phyloP scores from a whole-genome alignment of 2,113 vertebrate species.

The Apus apus region DNA sequence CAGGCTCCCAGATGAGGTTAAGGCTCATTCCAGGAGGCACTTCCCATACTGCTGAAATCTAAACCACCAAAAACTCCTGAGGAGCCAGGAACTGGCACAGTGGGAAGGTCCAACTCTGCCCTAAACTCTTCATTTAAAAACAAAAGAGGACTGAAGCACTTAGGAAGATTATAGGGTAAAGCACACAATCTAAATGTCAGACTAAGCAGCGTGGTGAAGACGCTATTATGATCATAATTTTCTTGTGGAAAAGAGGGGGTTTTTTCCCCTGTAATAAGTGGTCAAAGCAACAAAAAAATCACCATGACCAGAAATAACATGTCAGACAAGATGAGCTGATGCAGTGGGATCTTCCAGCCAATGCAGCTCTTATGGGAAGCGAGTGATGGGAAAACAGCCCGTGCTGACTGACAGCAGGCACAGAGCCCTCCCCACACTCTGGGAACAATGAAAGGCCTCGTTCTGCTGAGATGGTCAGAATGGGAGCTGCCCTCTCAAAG shows the following conservation, averaged over 20 bases:
- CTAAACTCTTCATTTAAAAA: not conserved
- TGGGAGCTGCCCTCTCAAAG: not conserved
- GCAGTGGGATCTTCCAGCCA: not conserved
- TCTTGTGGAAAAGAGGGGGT: not conserved
- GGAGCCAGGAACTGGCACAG: not conserved
- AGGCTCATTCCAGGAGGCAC: not conserved
- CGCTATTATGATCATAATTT: not conserved
- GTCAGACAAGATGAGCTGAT: not conserved
- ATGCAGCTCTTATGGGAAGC: accelerated
- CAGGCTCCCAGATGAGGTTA: not conserved
- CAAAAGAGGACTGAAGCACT: not conserved
- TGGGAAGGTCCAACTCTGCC: not conserved
- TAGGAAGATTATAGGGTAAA: not conserved
- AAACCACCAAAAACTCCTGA: not conserved
- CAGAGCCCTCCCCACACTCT: not conserved
- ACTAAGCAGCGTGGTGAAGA: not conserved
- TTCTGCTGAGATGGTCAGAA: not conserved
- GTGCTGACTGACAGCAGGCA: not conserved
- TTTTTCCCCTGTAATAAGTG: not conserved
- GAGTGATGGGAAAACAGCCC: accelerated
- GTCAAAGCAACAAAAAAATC: not conserved
- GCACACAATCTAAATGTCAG: not conserved
- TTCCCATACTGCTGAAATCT: not conserved
- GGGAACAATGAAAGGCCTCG: not conserved
- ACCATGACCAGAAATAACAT: not conserved